Evolutionary conservation across 2,113 vertebrate species (phyloP).

Genomic region (Sitta europaea): DNA sequence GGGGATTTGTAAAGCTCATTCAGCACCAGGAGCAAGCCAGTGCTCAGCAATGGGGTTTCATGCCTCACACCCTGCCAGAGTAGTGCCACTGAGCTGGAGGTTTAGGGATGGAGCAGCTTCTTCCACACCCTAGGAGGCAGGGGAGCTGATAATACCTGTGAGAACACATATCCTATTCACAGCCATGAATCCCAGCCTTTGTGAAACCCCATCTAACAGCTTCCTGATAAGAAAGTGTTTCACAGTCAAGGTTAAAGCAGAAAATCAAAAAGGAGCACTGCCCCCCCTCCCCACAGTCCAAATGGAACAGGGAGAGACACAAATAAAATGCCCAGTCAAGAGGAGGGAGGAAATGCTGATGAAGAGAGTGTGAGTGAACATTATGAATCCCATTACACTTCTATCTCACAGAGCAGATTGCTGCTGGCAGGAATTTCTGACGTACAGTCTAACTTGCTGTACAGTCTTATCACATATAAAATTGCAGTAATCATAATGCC

Average conservation of each 20-base stretch:
- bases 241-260: conserved; percentile 28
- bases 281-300: not conserved
- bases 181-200: not conserved
- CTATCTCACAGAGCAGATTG: conserved; percentile 35
- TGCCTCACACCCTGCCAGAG: not conserved
- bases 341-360: conserved; percentile 22
- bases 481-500: conserved; percentile 57
- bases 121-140: not conserved
- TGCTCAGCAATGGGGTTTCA: not conserved
- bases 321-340: not conserved
- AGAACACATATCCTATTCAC: not conserved
- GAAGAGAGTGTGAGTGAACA: conserved; percentile 15
- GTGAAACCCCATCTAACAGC: not conserved
- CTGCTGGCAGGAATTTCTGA: conserved; percentile 46
- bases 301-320: not conserved
- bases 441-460: conserved; percentile 41
- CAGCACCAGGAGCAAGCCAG: not conserved
- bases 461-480: conserved; percentile 58
- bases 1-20: not conserved
- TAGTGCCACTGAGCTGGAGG: not conserved
- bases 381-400: conserved; percentile 52
- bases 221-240: not conserved
- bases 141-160: not conserved
- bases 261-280: not conserved
- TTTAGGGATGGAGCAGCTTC: not conserved